Conservation (phyloP, 2,113 vertebrate species). For the Chauna torquata region DNA sequence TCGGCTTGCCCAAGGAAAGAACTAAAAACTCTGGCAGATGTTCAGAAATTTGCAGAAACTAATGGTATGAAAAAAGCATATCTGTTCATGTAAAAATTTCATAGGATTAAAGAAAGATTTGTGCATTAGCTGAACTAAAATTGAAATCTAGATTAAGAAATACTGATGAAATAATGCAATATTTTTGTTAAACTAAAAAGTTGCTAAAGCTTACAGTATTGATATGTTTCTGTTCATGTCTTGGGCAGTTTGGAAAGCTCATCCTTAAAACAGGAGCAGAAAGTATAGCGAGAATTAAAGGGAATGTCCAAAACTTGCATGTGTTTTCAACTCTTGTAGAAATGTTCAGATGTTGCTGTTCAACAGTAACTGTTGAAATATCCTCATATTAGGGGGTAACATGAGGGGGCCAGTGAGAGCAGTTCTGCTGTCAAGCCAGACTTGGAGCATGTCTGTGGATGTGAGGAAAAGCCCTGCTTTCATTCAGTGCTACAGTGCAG, state of each 20-base stretch:
- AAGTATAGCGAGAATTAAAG: not conserved
- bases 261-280: not conserved
- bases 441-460: not conserved
- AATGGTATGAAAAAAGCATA: constrained; percentile 84
- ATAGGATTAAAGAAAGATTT: not conserved
- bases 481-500: not conserved
- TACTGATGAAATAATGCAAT: not conserved
- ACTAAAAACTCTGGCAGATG: constrained; percentile 86
- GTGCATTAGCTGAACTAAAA: not conserved
- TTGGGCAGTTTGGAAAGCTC: not conserved
- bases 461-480: not conserved
- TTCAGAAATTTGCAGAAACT: constrained; percentile 90
- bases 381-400: too few relatives aligned
- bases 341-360: not conserved
- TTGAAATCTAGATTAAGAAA: not conserved
- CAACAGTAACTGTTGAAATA: not conserved
- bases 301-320: not conserved
- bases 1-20: constrained; percentile 88
- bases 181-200: not conserved
- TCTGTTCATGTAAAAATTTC: not conserved
- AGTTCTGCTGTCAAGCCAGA: not conserved
- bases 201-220: not conserved
- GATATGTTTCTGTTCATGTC: not conserved
- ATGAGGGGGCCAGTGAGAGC: not conserved
- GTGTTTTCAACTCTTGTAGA: not conserved